Conservation (phyloP, 2,797 vertebrate genomes). For the Alosa sapidissima region DNA sequence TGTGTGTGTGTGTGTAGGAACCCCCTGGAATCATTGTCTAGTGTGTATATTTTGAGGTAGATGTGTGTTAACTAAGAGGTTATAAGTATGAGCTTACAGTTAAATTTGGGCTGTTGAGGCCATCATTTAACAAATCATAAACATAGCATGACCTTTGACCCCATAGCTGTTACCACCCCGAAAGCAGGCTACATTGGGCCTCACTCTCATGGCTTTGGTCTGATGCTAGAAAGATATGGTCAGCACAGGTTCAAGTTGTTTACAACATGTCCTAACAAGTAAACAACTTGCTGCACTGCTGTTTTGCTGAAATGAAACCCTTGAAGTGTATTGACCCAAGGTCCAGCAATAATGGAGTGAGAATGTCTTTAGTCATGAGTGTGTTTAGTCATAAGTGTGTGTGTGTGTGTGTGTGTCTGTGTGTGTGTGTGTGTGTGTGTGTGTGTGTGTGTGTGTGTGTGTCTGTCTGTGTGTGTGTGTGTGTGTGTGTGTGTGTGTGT, state of each 20-base stretch:
- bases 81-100: neutral
- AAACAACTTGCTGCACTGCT: too few species aligned
- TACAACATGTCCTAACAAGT: neutral
- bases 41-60: constrained; percentile 30
- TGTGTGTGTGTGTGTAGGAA: neutral
- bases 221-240: neutral
- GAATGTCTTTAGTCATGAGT: too few species aligned
- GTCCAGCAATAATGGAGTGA: too few species aligned
- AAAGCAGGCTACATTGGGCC: neutral
- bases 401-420: constrained; percentile 34
- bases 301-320: too few species aligned
- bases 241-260: neutral
- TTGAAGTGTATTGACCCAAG: too few species aligned
- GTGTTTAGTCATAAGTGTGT: neutral
- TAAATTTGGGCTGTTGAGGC: neutral
- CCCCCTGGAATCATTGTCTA: constrained; percentile 21
- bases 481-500: neutral
- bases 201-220: neutral
- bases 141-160: neutral
- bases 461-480: constrained; percentile 34
- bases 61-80: neutral
- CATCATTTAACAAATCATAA: neutral
- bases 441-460: neutral
- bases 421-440: constrained; percentile 6
- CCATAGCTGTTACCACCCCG: neutral